These are phyloP conservation scores for Drymodes brunneopygia DNA, from an alignment of 2,113 vertebrate genomes.

Conservation along the genomic window DNA sequence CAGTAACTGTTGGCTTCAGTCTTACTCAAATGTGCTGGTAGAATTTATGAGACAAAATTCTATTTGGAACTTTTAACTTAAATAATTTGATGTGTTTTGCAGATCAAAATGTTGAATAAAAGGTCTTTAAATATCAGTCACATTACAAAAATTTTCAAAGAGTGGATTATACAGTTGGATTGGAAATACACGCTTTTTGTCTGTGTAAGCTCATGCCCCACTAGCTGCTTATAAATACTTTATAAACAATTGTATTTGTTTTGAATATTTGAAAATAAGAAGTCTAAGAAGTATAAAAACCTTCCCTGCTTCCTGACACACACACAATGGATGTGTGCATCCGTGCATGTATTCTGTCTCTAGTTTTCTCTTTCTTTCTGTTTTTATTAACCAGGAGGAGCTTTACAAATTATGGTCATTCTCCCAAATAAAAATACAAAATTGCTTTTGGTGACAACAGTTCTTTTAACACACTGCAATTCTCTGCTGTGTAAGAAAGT, in stretches of 20 bases:
- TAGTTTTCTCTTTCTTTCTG: not conserved
- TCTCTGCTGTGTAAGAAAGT: not conserved
- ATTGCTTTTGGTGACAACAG: not conserved
- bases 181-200: accelerated
- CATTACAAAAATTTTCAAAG: not conserved
- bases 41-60: not conserved
- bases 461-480: not conserved
- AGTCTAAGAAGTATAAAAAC: not conserved
- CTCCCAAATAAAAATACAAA: not conserved
- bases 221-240: not conserved
- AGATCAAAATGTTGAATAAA: not conserved
- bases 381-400: not conserved
- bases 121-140: not conserved
- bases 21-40: not conserved
- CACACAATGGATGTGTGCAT: accelerated
- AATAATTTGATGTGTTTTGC: not conserved
- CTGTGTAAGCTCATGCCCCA: not conserved
- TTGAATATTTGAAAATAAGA: not conserved
- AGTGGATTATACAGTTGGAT: not conserved
- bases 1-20: not conserved
- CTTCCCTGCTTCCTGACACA: not conserved
- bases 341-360: not conserved
- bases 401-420: not conserved
- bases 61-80: not conserved
- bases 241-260: not conserved